Conservation (phyloP, 1,140 invertebrate species). For the Solenopsis fugax region DNA sequence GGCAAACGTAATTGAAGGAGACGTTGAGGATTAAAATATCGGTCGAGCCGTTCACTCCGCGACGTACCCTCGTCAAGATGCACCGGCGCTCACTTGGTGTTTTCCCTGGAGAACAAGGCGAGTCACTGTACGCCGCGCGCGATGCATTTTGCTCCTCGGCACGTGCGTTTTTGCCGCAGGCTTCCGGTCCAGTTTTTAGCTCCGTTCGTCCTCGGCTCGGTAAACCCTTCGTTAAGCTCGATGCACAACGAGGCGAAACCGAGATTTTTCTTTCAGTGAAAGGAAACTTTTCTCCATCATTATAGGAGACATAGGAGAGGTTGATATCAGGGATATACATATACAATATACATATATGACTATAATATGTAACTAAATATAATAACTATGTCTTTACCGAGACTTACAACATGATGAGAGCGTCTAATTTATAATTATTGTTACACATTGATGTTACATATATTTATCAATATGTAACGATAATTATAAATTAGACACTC, state of each 20-base stretch:
- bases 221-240: slow-evolving; percentile 50
- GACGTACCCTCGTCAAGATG: slow-evolving; percentile 26
- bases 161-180: slow-evolving; percentile 72
- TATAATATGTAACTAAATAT: too few relatives aligned
- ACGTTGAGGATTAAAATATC: slow-evolving; percentile 35
- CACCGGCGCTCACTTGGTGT: slow-evolving; percentile 19
- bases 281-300: slow-evolving; percentile 16
- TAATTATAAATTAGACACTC: slow-evolving; percentile 15
- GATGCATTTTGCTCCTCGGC: slow-evolving; percentile 70
- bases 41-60: background rate
- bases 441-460: too few relatives aligned
- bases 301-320: background rate
- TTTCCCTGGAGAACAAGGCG: slow-evolving; percentile 68
- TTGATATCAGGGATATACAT: background rate
- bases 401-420: too few relatives aligned
- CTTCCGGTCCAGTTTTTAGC: slow-evolving; percentile 76
- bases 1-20: background rate
- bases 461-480: background rate
- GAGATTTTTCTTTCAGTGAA: slow-evolving; percentile 22
- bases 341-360: too few relatives aligned
- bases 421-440: too few relatives aligned
- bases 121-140: slow-evolving; percentile 66
- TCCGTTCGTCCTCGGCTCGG: slow-evolving; percentile 38
- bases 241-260: slow-evolving; percentile 45
- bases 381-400: too few relatives aligned